Conservation (phyloP, 2,113 vertebrate species). For the Camelus bactrianus region DNA sequence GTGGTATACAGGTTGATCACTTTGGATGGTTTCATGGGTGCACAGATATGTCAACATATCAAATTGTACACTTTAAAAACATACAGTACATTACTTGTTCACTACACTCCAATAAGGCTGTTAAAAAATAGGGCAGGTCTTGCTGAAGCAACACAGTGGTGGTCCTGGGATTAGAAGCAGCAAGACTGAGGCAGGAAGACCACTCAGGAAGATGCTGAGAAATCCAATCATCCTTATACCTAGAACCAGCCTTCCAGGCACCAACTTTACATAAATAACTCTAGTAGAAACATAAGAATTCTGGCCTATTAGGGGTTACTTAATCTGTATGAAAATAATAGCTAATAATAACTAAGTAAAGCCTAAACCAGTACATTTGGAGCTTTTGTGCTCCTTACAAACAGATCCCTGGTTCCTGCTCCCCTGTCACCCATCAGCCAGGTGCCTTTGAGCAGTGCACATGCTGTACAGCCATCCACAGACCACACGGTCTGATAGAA, state of each 20-base stretch:
- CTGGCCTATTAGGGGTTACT: background rate
- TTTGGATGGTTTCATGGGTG: background rate
- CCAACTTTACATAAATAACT: background rate
- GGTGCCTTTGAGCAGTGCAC: background rate
- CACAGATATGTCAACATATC: background rate
- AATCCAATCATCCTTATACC: background rate
- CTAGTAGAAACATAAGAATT: background rate
- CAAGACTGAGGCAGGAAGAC: background rate
- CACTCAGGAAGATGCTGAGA: background rate
- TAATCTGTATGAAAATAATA: background rate
- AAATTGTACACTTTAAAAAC: background rate
- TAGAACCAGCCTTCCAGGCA: background rate
- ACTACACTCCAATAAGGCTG: background rate
- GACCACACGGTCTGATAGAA: background rate
- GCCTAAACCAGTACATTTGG: background rate
- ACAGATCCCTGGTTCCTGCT: background rate
- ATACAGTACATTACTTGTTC: background rate
- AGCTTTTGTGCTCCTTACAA: background rate
- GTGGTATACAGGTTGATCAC: background rate
- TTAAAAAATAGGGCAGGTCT: background rate
- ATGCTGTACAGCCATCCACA: no score
- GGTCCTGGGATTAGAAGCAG: background rate
- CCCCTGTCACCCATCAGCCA: background rate
- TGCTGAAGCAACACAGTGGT: background rate
- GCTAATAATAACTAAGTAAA: background rate